Conservation (phyloP, 1,140 invertebrate species). For the Physella acuta region DNA sequence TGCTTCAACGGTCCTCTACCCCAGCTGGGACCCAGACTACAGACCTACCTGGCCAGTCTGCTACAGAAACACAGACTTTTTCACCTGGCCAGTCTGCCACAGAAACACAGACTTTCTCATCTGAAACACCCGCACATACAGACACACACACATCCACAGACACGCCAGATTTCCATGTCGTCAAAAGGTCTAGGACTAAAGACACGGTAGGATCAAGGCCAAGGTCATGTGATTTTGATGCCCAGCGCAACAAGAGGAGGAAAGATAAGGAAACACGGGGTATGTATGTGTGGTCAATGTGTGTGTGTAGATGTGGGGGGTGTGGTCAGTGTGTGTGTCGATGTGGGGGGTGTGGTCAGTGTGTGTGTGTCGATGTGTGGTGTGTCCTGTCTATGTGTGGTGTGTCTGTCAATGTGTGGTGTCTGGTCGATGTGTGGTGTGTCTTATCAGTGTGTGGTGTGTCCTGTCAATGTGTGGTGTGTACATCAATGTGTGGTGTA, state of each 20-base stretch:
- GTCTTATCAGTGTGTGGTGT: too few species aligned
- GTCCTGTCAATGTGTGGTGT: too few species aligned
- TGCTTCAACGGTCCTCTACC: neutral
- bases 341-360: too few species aligned
- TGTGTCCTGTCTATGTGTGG: too few species aligned
- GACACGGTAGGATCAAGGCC: neutral
- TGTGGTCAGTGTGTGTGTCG: too few species aligned
- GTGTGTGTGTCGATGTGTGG: too few species aligned
- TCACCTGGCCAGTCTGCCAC: neutral
- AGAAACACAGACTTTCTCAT: neutral
- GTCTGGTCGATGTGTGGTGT: too few species aligned
- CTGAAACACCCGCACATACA: neutral
- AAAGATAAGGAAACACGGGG: neutral
- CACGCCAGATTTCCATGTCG: neutral
- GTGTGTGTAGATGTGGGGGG: too few species aligned
- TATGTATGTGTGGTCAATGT: too few species aligned
- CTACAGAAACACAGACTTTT: neutral
- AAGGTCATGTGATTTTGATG: neutral
- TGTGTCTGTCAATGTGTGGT: too few species aligned
- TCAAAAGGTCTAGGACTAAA: neutral
- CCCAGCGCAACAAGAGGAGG: neutral
- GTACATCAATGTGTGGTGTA: too few species aligned
- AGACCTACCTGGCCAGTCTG: neutral
- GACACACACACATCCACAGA: neutral
- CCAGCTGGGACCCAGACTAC: slow-evolving; percentile 4